Conservation (phyloP, 2,888 invertebrate species). For the Pristionchus mayeri region DNA sequence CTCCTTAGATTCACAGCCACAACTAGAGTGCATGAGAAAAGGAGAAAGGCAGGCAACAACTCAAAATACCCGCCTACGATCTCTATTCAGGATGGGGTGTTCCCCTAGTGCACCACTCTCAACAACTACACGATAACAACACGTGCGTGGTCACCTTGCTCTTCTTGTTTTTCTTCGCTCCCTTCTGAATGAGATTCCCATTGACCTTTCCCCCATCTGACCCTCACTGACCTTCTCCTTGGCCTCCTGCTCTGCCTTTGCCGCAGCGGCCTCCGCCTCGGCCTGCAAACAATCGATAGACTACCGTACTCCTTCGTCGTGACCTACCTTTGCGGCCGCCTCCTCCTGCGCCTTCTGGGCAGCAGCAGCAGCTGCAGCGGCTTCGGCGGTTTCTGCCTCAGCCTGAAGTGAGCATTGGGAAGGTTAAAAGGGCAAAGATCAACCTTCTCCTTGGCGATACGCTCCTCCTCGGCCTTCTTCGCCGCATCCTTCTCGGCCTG, state of each 20-base stretch:
- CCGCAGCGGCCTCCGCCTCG: constrained; percentile 19
- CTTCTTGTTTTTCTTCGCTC: constrained; percentile 57
- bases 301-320: not conserved
- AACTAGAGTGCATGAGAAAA: too few relatives aligned
- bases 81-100: too few relatives aligned
- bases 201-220: not conserved
- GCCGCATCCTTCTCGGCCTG: constrained; percentile 49
- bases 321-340: constrained; percentile 50
- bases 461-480: constrained; percentile 54
- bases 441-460: constrained; percentile 53
- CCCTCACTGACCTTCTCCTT: constrained; percentile 50
- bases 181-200: constrained; percentile 11
- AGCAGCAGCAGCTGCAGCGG: constrained; percentile 38
- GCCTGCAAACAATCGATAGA: not conserved
- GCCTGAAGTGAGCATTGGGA: not conserved
- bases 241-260: constrained; percentile 53
- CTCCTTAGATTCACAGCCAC: too few relatives aligned
- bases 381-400: constrained; percentile 32
- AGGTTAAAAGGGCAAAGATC: not conserved
- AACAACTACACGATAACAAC: not conserved
- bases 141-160: constrained; percentile 55
- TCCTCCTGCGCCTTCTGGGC: constrained; percentile 55
- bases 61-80: not conserved
- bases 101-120: too few relatives aligned
- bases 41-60: not conserved